Evolutionary conservation across 2,113 vertebrate genomes (phyloP), one percentile per base, ranked within the genome.

Genomic region (Pagrus major): DNA sequence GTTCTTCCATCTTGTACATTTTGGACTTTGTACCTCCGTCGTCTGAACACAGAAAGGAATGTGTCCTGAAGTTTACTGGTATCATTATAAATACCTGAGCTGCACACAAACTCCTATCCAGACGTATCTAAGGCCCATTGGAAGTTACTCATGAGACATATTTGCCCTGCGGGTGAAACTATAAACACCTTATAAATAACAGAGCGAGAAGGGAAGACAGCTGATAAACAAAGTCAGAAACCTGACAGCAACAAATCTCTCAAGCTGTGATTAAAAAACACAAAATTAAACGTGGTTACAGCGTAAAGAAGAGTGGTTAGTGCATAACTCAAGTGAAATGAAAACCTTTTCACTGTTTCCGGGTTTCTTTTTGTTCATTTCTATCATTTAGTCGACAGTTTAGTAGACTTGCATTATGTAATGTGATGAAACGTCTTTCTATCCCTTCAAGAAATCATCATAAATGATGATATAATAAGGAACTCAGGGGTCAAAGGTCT

Each of bases 201-300:
- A 20, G 23, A 16, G 15, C 12, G 15, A 46, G 37, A 55, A 5
- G 12, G 21, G 4, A 71, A 49, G 69, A 83, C 83, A 55, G 78
- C 86, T 69, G 70, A 80, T 80, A 39, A 87, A 88, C 10, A 31
- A 46, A 44, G 14, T 25, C 12, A 37, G 8, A 54, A 41, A 52
- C 10, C 27, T 18, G 3, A 63, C 25, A 15, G 25, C 3, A 54
- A 49, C 5, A 74, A 42, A 46, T 21, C n/a, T 23, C 12, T 52
- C 14, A 46, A 31, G 78, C 16, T 9, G 29, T 35, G 29, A 67
- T 27, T 20, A 3, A 64, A 76, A 58, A 6, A 31, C 5, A 20
- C 4, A 16, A 18, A 63, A 56, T 55, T 29, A 0, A 42, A 47
- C 2, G 54, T 49, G 76, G 54, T 61, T n/a, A 76, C 73, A 69